Percentiles rank a stretch among this genome's conserved stretches.
Evolutionary conservation across 1,140 invertebrate species (phyloP).

Genomic region (Aradophagus sp.): DNA sequence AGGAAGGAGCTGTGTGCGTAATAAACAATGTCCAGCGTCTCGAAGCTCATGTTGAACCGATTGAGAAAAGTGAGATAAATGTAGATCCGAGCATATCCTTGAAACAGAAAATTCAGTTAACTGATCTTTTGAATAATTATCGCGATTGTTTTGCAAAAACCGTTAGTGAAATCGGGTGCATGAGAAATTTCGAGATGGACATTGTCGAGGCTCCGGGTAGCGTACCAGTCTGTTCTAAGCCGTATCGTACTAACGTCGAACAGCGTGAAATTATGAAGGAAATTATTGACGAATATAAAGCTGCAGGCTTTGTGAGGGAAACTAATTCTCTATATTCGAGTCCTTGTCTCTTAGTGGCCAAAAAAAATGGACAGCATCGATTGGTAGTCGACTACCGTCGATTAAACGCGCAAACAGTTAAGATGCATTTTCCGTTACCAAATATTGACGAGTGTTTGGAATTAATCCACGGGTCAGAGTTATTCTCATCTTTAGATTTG

Average conservation of each 20-base stretch:
- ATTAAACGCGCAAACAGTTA: conserved; percentile 45
- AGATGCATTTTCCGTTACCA: conserved; percentile 17
- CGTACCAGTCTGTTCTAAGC: conserved; percentile 6
- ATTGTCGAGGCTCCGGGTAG: conserved; percentile 15
- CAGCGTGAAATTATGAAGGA: conserved; percentile 12
- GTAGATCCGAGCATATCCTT: neutral
- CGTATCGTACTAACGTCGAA: conserved; percentile 9
- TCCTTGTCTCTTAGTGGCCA: conserved; percentile 59
- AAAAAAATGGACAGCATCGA: conserved; percentile 49
- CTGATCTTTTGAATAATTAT: conserved; percentile 20
- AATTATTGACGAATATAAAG: conserved; percentile 21
- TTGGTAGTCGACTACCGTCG: conserved; percentile 61
- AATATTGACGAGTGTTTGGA: conserved; percentile 27
- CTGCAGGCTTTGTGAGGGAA: conserved; percentile 12
- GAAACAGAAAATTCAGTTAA: conserved; percentile 12
- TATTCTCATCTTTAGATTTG: conserved; percentile 13
- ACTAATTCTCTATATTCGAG: conserved; percentile 60
- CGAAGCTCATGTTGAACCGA: conserved; percentile 1
- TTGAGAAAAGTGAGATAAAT: conserved; percentile 4
- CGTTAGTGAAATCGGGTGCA: conserved; percentile 28
- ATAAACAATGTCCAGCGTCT: neutral
- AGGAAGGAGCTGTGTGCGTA: neutral
- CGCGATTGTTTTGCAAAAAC: conserved; percentile 37
- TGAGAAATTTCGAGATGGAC: conserved; percentile 34
- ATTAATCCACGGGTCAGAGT: conserved; percentile 9